These are phyloP conservation scores for Polypedilum vanderplanki DNA, from an alignment of 1,140 invertebrate species.

Conservation along the genomic window DNA sequence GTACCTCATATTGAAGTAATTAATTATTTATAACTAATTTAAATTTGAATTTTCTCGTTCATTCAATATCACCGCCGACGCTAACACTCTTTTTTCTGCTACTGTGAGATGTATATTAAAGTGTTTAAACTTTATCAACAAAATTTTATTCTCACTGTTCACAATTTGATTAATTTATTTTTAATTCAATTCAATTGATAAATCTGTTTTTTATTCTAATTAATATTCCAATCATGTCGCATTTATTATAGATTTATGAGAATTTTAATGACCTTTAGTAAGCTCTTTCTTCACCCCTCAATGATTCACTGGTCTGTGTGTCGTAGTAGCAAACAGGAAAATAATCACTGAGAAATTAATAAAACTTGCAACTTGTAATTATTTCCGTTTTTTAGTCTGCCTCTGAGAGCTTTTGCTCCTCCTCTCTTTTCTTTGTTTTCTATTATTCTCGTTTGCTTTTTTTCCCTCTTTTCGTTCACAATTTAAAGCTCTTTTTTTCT, in stretches of 20 bases:
- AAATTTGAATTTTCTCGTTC: neutral
- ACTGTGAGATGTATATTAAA: neutral
- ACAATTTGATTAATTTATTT: neutral
- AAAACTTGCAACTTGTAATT: neutral
- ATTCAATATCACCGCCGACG: neutral
- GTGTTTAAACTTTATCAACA: neutral
- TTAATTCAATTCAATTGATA: no score
- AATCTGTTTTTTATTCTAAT: neutral
- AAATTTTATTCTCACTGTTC: neutral
- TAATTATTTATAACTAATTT: conserved; percentile 20
- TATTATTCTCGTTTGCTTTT: neutral
- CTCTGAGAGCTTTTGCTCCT: neutral
- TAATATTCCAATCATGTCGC: neutral
- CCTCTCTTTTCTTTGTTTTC: neutral
- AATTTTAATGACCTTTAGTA: neutral
- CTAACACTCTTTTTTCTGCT: neutral
- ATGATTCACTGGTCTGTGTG: neutral
- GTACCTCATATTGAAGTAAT: neutral
- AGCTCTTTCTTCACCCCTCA: neutral
- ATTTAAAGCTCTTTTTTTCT: neutral
- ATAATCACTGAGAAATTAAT: conserved; percentile 14
- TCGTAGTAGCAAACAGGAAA: neutral
- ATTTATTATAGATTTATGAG: neutral
- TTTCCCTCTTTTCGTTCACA: no score
- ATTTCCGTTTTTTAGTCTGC: conserved; percentile 3